Evolutionary conservation across 2,888 invertebrate species (phyloP).

Genomic region (Eristalinus sepulchralis): DNA sequence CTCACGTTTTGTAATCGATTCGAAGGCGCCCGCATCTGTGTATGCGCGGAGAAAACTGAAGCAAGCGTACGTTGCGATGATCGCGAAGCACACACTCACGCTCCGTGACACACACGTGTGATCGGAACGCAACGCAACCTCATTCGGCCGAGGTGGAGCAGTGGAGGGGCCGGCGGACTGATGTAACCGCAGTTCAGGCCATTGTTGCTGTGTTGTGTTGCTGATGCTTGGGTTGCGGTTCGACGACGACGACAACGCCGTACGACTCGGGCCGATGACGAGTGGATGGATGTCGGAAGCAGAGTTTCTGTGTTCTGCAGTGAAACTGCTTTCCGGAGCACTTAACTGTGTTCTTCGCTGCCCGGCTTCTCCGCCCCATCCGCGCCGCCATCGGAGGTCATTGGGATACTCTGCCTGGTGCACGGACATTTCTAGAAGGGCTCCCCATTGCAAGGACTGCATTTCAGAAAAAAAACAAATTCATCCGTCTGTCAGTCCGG

Average conservation of each 20-base stretch:
- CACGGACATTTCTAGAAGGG: no score
- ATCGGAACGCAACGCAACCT: constrained; percentile 14
- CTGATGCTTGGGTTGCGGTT: not conserved
- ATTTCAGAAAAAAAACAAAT: no score
- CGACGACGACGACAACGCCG: not conserved
- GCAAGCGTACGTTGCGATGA: not conserved
- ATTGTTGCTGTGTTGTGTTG: constrained; percentile 1
- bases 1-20: constrained; percentile 45
- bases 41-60: constrained; percentile 9
- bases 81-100: not conserved
- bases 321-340: no score
- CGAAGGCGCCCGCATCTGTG: not conserved
- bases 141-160: not conserved
- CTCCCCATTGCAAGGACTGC: no score
- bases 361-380: no score
- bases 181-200: constrained; percentile 20
- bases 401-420: no score
- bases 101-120: not conserved
- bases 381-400: no score
- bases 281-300: no score
- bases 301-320: no score
- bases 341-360: no score
- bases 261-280: not conserved
- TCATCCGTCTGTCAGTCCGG: no score
- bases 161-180: not conserved